Evolutionary conservation across 2,113 vertebrate genomes (phyloP), one percentile per base, ranked within the genome.

Genomic region (Pygoscelis adeliae): DNA sequence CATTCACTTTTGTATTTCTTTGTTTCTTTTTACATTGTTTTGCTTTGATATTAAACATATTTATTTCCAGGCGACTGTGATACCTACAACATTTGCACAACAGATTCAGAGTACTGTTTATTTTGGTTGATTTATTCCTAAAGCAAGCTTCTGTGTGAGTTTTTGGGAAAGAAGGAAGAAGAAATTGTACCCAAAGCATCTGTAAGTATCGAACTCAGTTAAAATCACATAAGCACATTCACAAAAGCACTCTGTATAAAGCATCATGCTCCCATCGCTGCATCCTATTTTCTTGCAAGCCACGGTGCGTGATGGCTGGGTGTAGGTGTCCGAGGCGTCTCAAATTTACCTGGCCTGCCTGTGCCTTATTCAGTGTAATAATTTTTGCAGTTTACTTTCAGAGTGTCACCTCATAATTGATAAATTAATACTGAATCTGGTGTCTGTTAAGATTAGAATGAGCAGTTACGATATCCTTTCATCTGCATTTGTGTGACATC

Each of bases 401-500:
- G 30, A 53, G 29, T 38, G n/a, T 88, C 44, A 55, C 55, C 38
- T 80, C 14, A 11, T 42, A 84, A 36, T 3, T 63, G 56, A 44
- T 84, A 70, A 66, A 92, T 83, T 91, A 92, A 86, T 76, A 59
- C 46, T 55, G 38, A 93, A 89, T 34, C 65, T 19, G 1, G 17
- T 29, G 22, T 77, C n/a, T 76, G 13, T 38, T 49, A 79, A 70
- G 55, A 61, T 62, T 14, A 61, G 58, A 66, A 65, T 1, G 4
- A 81, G 38, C 58, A 58, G 49, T 78, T 87, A 55, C 19, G 3
- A 7, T 46, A 91, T 23, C 30, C 83, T 83, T 97, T 97, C 46
- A 83, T 73, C 88, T 98, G 97, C 89, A 38, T 95, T 96, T 95
- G 97, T 97, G 88, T 97, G 97, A 98, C 97, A 97, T 96, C 97